A percentile compares a stretch with the other conserved stretches of the same genome.
These are phyloP conservation scores for Homarus gammarus DNA, from an alignment of 2,888 invertebrate species.

Conservation along the genomic window DNA sequence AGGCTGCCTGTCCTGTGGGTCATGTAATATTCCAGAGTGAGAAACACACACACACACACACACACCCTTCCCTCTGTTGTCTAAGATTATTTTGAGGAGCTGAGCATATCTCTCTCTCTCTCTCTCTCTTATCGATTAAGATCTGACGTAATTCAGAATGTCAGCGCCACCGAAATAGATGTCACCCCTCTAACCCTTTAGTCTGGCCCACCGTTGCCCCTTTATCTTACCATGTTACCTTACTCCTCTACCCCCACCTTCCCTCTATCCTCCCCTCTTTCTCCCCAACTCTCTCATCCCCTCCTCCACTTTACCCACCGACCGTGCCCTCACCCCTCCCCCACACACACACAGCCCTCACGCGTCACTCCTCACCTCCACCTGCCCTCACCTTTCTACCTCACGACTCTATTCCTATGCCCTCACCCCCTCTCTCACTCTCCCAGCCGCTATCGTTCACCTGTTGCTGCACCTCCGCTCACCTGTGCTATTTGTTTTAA, in stretches of 20 bases:
- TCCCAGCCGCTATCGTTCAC: background rate
- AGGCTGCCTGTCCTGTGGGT: background rate
- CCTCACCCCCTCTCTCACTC: background rate
- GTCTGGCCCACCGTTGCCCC: background rate
- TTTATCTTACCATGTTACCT: background rate
- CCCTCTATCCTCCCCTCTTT: constrained; percentile 11
- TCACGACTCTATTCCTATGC: background rate
- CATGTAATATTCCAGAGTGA: too few species aligned
- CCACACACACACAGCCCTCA: background rate
- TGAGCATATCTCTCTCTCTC: too few species aligned
- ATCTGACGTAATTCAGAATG: background rate
- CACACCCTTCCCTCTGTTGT: too few species aligned
- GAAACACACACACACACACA: too few species aligned
- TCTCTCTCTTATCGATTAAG: background rate
- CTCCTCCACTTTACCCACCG: background rate
- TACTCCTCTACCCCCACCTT: constrained; percentile 1
- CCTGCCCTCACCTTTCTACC: too few species aligned
- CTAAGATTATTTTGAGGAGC: too few species aligned
- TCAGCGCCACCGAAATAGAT: background rate
- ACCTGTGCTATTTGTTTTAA: too few species aligned
- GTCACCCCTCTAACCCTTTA: background rate
- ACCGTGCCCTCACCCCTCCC: background rate
- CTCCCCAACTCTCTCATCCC: background rate
- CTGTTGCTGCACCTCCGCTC: too few species aligned
- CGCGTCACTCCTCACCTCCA: background rate